A percentile compares a stretch with the other conserved stretches of the same genome.
Evolutionary conservation across 2,888 invertebrate genomes (phyloP).

Genomic region (Minunthozetes semirufus): DNA sequence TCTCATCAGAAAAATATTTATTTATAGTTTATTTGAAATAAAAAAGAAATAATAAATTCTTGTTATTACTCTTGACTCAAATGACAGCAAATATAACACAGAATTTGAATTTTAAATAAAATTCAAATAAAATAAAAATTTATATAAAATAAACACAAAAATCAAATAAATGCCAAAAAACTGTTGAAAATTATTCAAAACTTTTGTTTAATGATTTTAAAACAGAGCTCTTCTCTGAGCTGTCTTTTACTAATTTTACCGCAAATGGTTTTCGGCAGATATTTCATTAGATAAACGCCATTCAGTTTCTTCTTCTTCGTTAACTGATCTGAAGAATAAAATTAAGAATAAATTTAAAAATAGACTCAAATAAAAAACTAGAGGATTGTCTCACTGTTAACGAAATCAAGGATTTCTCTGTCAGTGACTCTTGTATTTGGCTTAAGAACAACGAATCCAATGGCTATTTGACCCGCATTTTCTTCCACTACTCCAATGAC

Average conservation of each 20-base stretch:
- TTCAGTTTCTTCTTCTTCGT: background rate
- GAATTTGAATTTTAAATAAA: background rate
- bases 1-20: background rate
- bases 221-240: background rate
- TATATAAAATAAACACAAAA: background rate
- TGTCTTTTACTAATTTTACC: background rate
- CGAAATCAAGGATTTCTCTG: background rate
- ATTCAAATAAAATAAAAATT: too few species aligned
- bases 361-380: background rate
- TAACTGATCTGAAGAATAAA: background rate
- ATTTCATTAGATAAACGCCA: background rate
- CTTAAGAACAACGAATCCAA: background rate
- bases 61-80: background rate
- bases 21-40: background rate
- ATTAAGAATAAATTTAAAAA: background rate
- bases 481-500: background rate
- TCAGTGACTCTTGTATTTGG: background rate
- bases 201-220: slow-evolving; percentile 14
- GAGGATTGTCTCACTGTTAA: background rate
- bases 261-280: background rate
- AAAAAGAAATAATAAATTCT: background rate
- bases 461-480: background rate
- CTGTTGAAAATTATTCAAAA: background rate
- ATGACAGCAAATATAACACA: background rate
- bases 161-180: background rate